A percentile compares a stretch with the other conserved stretches of the same genome.
phyloP scores from a whole-genome alignment of 2,113 vertebrate species.

The Clarias macrocephalus region DNA sequence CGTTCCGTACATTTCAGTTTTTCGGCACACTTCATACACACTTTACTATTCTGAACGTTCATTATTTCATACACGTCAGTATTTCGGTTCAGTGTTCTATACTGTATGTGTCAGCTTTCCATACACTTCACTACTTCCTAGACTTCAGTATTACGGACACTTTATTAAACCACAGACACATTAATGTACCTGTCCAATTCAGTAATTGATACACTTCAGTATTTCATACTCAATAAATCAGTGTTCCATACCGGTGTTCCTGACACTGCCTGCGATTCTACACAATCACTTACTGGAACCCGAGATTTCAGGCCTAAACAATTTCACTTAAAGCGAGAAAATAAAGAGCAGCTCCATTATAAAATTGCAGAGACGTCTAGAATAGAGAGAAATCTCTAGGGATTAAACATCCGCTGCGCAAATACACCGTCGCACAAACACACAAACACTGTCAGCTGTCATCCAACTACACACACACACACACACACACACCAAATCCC shows the following conservation, averaged over 20 bases:
- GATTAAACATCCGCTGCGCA: background rate
- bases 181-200: background rate
- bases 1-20: background rate
- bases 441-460: slow-evolving; percentile 13
- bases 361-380: background rate
- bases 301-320: background rate
- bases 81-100: background rate
- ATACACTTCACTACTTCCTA: background rate
- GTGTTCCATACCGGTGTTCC: background rate
- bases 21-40: background rate
- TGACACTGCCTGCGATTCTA: background rate
- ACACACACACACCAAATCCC: slow-evolving; percentile 5
- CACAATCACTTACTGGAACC: background rate
- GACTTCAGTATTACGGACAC: background rate
- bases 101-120: background rate
- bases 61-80: background rate
- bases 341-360: background rate
- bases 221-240: background rate
- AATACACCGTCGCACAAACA: background rate
- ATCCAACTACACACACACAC: slow-evolving; percentile 17
- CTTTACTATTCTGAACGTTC: background rate
- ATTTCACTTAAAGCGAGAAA: background rate
- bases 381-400: background rate
- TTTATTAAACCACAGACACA: background rate
- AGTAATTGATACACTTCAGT: background rate